phyloP scores from a whole-genome alignment of 1,140 invertebrate genomes.

The Pararge aegeria region DNA sequence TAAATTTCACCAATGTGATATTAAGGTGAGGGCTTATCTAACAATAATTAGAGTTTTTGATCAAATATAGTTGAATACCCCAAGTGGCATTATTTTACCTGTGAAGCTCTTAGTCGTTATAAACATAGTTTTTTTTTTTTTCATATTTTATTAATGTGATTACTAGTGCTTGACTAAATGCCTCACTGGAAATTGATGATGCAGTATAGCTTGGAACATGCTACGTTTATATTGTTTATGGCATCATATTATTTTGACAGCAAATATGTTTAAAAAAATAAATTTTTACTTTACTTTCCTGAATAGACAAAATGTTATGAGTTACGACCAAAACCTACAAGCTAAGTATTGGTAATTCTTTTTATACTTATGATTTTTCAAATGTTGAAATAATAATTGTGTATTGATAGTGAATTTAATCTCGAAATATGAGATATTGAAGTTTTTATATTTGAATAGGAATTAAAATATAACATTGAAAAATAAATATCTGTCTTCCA shows the following conservation, averaged over 20 bases:
- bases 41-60: too few species aligned
- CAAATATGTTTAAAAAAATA: too few species aligned
- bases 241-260: too few species aligned
- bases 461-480: neutral
- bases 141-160: neutral
- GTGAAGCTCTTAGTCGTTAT: neutral
- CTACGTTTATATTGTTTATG: too few species aligned
- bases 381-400: neutral
- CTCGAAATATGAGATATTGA: neutral
- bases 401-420: neutral
- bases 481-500: neutral
- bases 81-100: neutral
- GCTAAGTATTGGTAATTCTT: neutral
- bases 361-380: neutral
- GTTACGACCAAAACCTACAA: too few species aligned
- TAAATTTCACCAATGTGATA: too few species aligned
- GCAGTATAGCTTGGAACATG: neutral
- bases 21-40: too few species aligned
- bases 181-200: too few species aligned
- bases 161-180: too few species aligned
- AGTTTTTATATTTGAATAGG: neutral
- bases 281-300: neutral
- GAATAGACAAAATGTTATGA: neutral
- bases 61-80: neutral
- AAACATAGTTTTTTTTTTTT: too few species aligned